These are phyloP conservation scores for Cheirogaleus medius DNA, from an alignment of 2,113 vertebrate species.

Conservation along the genomic window DNA sequence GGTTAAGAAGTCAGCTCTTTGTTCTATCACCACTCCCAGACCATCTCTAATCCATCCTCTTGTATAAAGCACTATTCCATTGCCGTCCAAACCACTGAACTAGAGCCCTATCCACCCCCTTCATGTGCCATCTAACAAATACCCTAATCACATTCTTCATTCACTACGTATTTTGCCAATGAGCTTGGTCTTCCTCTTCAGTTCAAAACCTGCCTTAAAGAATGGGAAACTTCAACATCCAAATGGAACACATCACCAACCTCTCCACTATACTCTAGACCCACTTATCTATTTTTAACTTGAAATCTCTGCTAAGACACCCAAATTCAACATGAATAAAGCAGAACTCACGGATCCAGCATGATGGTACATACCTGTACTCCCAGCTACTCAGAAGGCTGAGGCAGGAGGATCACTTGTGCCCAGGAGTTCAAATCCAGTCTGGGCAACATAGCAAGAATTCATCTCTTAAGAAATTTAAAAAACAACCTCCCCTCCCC, in stretches of 20 bases:
- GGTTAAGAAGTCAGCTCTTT: neutral
- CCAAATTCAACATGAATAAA: neutral
- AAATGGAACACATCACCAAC: neutral
- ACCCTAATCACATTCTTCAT: neutral
- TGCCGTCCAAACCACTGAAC: neutral
- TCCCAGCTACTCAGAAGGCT: too few relatives aligned
- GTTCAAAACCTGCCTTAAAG: neutral
- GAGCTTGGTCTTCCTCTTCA: neutral
- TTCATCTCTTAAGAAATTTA: neutral
- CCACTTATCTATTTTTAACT: neutral
- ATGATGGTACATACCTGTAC: too few relatives aligned
- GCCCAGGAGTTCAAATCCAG: neutral
- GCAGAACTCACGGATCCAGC: constrained; percentile 42
- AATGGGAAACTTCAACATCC: neutral
- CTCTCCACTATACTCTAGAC: neutral
- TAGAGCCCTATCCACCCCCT: neutral
- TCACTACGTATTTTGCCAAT: neutral
- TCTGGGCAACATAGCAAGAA: neutral
- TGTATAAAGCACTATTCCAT: neutral
- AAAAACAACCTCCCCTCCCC: neutral
- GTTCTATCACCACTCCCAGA: neutral
- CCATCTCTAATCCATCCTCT: neutral
- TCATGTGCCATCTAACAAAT: neutral
- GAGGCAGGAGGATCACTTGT: neutral
- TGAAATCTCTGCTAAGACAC: neutral